These are phyloP conservation scores for Teinopalpus imperialis DNA, from an alignment of 2,888 invertebrate species.

Conservation along the genomic window DNA sequence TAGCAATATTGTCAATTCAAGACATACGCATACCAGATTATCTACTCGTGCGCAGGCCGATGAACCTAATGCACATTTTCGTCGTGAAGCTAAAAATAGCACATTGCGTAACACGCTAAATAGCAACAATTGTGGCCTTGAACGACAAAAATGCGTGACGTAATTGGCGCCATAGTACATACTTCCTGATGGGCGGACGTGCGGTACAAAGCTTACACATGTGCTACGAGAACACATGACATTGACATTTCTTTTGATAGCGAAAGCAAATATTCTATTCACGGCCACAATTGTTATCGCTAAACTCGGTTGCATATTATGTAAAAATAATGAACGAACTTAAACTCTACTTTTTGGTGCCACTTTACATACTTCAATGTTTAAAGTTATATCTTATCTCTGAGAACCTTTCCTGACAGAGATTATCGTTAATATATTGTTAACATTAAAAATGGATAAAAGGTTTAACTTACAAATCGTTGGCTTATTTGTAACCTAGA, in stretches of 20 bases:
- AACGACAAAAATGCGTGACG: constrained; percentile 40
- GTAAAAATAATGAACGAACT: constrained; percentile 4
- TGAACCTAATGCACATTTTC: constrained; percentile 47
- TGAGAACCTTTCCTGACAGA: no score
- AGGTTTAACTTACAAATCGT: no score
- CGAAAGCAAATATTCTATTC: constrained; percentile 1
- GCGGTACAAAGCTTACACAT: constrained; percentile 1
- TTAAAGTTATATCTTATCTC: neutral
- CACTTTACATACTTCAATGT: neutral
- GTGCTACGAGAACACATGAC: constrained; percentile 4
- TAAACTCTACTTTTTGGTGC: neutral
- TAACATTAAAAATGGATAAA: no score
- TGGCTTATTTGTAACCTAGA: no score
- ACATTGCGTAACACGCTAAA: constrained; percentile 50
- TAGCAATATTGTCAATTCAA: constrained; percentile 20
- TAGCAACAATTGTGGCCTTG: constrained; percentile 64
- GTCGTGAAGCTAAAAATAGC: constrained; percentile 50
- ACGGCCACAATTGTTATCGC: constrained; percentile 8
- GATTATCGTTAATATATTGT: no score
- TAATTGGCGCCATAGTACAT: constrained; percentile 14
- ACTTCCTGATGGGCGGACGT: constrained; percentile 8
- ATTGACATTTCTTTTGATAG: constrained; percentile 7
- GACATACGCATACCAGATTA: constrained; percentile 31
- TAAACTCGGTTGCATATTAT: constrained; percentile 8
- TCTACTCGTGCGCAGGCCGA: constrained; percentile 43